phyloP scores from a whole-genome alignment of 2,113 vertebrate genomes.

The Platysteira castanea region DNA sequence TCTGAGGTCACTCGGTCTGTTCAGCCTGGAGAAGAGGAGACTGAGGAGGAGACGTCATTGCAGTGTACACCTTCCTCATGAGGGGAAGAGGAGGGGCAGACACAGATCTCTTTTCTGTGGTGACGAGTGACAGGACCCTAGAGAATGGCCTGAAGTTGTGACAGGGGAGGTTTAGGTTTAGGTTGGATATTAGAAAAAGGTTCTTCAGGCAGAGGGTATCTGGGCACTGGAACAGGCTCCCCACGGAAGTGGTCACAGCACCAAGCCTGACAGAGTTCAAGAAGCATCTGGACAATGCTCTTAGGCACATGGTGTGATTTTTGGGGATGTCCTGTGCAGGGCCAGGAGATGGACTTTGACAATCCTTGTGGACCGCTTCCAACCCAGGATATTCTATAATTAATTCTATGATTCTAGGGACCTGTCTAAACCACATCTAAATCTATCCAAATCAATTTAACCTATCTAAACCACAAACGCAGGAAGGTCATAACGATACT shows the following conservation, averaged over 20 bases:
- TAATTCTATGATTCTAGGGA: not conserved
- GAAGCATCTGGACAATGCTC: accelerated
- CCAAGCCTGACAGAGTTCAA: not conserved
- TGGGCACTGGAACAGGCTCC: not conserved
- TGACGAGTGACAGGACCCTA: accelerated
- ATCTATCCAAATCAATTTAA: not conserved
- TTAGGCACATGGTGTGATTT: not conserved
- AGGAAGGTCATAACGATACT: no score
- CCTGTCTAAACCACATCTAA: not conserved
- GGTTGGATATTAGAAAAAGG: accelerated
- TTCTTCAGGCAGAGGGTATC: accelerated
- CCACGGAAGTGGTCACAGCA: not conserved
- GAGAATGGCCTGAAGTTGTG: not conserved
- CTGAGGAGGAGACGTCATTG: not conserved
- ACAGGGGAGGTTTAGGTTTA: not conserved
- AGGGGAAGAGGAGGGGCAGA: not conserved
- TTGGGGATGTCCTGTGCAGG: no score
- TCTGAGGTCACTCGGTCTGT: not conserved
- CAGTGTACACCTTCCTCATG: accelerated
- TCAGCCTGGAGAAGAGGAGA: not conserved
- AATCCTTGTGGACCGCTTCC: not conserved
- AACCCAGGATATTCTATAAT: not conserved
- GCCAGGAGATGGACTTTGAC: not conserved
- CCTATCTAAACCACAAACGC: not conserved
- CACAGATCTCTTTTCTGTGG: not conserved